Conservation (phyloP, 1,140 invertebrate genomes). For the Carcinoscorpius rotundicauda region DNA sequence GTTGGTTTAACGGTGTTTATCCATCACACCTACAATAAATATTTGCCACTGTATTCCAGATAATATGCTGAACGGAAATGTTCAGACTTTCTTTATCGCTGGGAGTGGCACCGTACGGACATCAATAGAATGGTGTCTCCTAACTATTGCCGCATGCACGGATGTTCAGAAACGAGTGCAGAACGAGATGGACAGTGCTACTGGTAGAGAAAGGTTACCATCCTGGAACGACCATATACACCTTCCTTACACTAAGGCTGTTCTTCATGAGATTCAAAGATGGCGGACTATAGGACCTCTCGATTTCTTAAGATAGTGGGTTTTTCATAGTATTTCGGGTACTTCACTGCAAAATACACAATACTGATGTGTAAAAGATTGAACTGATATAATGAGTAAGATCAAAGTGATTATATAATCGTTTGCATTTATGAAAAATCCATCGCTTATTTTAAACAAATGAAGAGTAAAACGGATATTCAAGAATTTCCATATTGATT, state of each 20-base stretch:
- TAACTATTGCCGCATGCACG: conserved; percentile 17
- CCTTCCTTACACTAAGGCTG: conserved; percentile 24
- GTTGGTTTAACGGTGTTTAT: no score
- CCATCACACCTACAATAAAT: no score
- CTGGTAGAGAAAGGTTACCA: conserved; percentile 20
- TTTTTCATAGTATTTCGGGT: background rate
- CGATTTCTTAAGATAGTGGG: conserved; percentile 14
- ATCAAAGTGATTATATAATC: no score
- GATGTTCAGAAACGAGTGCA: conserved; percentile 24
- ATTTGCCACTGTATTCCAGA: conserved; percentile 9
- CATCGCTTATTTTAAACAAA: no score
- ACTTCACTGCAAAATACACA: no score
- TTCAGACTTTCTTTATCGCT: conserved; percentile 22
- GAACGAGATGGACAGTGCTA: conserved; percentile 23
- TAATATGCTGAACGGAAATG: conserved; percentile 21
- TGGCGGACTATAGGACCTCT: conserved; percentile 21
- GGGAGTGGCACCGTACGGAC: conserved; percentile 26
- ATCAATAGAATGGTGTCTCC: conserved; percentile 24
- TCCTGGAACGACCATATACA: conserved; percentile 16
- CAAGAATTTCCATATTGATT: no score
- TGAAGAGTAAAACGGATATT: no score
- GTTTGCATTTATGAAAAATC: no score
- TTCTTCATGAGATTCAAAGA: conserved; percentile 23
- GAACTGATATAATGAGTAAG: no score
- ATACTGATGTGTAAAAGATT: no score